Evolutionary conservation across 2,797 vertebrate genomes (phyloP).

Genomic region (Brachyalestes nurse): DNA sequence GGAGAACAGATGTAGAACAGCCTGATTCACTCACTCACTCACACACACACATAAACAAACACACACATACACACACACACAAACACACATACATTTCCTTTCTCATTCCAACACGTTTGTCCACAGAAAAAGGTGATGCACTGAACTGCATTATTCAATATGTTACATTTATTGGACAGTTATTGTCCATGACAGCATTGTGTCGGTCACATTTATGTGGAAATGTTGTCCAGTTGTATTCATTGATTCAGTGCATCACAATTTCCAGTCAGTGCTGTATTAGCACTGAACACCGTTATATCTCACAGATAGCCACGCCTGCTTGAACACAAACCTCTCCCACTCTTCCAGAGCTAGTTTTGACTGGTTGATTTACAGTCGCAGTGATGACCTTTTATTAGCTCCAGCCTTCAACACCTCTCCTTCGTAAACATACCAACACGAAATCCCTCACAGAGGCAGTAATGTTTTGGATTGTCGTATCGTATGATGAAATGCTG

Average conservation of each 20-base stretch:
- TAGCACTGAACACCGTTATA: too few relatives aligned
- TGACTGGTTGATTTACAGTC: not conserved
- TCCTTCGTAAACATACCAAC: not conserved
- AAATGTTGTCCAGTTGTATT: too few relatives aligned
- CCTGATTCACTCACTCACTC: conserved; percentile 11
- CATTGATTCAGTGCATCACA: too few relatives aligned
- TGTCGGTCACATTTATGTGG: too few relatives aligned
- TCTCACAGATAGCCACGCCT: not conserved
- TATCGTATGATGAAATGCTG: conserved; percentile 34
- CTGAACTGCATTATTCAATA: too few relatives aligned
- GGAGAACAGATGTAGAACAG: conserved; percentile 42
- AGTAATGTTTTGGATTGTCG: conserved; percentile 29
- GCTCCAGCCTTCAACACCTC: conserved; percentile 1
- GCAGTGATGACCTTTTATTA: not conserved
- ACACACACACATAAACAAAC: conserved; percentile 17
- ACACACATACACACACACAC: too few relatives aligned
- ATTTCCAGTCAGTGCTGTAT: too few relatives aligned
- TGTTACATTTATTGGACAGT: too few relatives aligned
- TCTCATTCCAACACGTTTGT: conserved; percentile 2
- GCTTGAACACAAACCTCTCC: not conserved
- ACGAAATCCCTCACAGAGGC: conserved; percentile 7
- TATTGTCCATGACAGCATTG: too few relatives aligned
- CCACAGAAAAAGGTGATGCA: too few relatives aligned
- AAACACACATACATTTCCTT: too few relatives aligned
- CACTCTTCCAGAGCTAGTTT: not conserved